Base-by-base conservation (phyloP, 2,888 invertebrate species). In the Zonitis immaculata region DNA sequence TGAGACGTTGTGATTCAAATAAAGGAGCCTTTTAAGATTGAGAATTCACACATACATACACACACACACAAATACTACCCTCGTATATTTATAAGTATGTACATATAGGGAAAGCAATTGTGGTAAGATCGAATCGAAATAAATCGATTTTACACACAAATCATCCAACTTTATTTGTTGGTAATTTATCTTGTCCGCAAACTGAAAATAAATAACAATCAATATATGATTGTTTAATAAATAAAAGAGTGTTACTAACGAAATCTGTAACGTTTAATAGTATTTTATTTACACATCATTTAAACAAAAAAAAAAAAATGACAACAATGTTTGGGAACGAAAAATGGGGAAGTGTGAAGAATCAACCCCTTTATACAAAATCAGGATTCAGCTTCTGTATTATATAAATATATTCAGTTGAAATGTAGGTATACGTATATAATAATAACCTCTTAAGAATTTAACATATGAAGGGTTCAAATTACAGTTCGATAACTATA, bases 1-100 rank as follows among this genome's bases (percentile, higher is more conserved):
- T 52, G 42, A 55, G 55, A 52, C 47, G 49, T 39, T 49, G 42
- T 20, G 42, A 52, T 52, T 52, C 43, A 52, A 52, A 52, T 48
- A 52, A 48, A 48, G 48, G 52, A 52, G 30, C 22, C n/a, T 20
- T 32, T 47, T 22, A 28, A 47, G 16, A 47, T 20, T 32, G 32
- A 35, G 16, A 35, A 35, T 47, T 47, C 20, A 35, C 9, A 35
- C 22, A 28, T n/a, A n/a, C n/a, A n/a, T n/a, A n/a, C n/a, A n/a
- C n/a, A n/a, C n/a, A n/a, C n/a, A n/a, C n/a, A n/a, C n/a, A n/a
- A n/a, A n/a, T n/a, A n/a, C n/a, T n/a, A n/a, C n/a, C n/a, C n/a
- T n/a, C n/a, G n/a, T n/a, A n/a, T n/a, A n/a, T n/a, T n/a, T n/a
- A n/a, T n/a, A n/a, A n/a, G n/a, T n/a, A n/a, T n/a, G n/a, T n/a